A percentile compares a stretch with the other conserved stretches of the same genome.
Conservation (phyloP, 1,140 invertebrate genomes). For the Akabosia matsudoensis region DNA sequence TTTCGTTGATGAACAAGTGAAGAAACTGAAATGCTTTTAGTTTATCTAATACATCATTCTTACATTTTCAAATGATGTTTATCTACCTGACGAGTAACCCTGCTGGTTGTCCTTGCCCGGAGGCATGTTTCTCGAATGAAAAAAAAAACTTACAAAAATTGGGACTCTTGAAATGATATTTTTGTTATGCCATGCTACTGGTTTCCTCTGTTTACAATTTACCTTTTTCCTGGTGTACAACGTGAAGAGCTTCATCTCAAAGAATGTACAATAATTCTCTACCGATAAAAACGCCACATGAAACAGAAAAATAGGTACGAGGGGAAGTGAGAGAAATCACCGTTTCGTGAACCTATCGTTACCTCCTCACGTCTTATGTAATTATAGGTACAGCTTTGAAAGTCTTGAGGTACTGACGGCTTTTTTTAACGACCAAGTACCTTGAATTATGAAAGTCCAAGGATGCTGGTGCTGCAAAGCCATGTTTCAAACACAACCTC, state of each 20-base stretch:
- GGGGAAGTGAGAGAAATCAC: neutral
- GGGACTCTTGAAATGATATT: neutral
- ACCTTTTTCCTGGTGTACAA: neutral
- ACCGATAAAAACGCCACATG: neutral
- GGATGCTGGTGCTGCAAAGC: neutral
- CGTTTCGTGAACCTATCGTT: neutral
- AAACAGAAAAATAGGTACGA: neutral
- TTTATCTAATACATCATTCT: neutral
- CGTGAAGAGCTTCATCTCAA: no score
- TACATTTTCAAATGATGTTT: neutral
- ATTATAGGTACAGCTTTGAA: neutral
- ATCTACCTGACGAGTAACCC: neutral
- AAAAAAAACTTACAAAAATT: neutral
- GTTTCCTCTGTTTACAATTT: neutral
- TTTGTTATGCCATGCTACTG: neutral
- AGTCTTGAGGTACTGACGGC: neutral
- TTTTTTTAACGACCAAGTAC: neutral
- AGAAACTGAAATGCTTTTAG: no score
- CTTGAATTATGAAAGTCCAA: neutral
- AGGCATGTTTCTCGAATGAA: neutral
- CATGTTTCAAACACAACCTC: neutral
- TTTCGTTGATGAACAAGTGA: no score
- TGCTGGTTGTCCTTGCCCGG: constrained; percentile 12
- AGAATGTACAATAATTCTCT: no score
- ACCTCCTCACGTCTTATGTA: neutral